phyloP scores from a whole-genome alignment of 2,888 invertebrate species.

The Spisula solida region DNA sequence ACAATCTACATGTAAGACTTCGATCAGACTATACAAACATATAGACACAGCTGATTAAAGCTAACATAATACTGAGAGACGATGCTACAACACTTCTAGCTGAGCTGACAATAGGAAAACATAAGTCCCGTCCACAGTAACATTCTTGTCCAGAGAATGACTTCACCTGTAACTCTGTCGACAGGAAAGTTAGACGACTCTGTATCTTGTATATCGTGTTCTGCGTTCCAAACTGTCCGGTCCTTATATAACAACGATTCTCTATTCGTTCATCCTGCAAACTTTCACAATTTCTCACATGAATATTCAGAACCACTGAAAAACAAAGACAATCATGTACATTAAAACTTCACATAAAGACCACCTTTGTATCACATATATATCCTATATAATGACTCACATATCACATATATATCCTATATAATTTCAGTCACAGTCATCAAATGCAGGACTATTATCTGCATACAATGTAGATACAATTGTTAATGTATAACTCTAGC shows the following conservation, averaged over 20 bases:
- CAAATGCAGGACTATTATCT: no score
- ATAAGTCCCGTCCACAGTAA: slow-evolving; percentile 35
- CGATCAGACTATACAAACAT: not conserved
- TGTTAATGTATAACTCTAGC: no score
- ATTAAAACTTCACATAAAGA: no score
- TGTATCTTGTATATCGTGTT: slow-evolving; percentile 31
- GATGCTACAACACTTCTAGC: slow-evolving; percentile 22
- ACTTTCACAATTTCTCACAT: slow-evolving; percentile 27
- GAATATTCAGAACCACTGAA: slow-evolving; percentile 33
- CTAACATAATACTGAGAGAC: not conserved
- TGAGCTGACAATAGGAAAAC: slow-evolving; percentile 21
- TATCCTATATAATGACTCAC: no score
- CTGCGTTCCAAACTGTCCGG: slow-evolving; percentile 4
- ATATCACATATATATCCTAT: no score
- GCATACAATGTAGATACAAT: no score
- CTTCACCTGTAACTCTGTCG: not conserved
- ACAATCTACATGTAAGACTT: no score
- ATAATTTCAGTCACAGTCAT: no score
- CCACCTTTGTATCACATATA: no score
- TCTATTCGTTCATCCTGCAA: not conserved
- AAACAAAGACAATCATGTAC: not conserved
- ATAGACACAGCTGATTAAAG: slow-evolving; percentile 9
- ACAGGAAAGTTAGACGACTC: slow-evolving; percentile 16
- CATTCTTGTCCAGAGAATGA: slow-evolving; percentile 33
- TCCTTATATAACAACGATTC: not conserved